A percentile compares a stretch with the other conserved stretches of the same genome.
Conservation (phyloP, 2,888 invertebrate species). For the Cosmia pyralina region DNA sequence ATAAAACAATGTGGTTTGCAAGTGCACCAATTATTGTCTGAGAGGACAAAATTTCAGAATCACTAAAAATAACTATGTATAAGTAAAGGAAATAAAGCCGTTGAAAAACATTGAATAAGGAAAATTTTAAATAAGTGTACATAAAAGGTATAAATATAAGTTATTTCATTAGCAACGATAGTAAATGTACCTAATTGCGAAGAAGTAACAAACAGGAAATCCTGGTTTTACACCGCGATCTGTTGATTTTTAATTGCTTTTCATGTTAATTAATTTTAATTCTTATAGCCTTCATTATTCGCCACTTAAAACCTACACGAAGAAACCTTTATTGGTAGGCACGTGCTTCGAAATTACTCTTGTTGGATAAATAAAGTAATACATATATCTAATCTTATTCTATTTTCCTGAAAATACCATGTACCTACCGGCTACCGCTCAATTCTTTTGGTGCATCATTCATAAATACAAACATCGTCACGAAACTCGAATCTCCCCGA, state of each 20-base stretch:
- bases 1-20: conserved; percentile 58
- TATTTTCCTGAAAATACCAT: not conserved
- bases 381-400: not conserved
- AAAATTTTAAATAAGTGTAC: conserved; percentile 50
- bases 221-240: conserved; percentile 52
- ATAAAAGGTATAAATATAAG: conserved; percentile 56
- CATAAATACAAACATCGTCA: not conserved
- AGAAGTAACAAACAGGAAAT: conserved; percentile 68
- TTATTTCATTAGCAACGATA: conserved; percentile 59
- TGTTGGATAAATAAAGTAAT: not conserved
- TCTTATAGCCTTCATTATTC: conserved; percentile 44
- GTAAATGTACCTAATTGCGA: conserved; percentile 58
- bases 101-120: conserved; percentile 57
- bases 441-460: not conserved
- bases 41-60: conserved; percentile 51
- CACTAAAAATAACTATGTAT: conserved; percentile 40
- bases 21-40: conserved; percentile 51
- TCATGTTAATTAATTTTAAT: conserved; percentile 62
- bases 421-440: not conserved
- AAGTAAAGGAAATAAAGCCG: conserved; percentile 57
- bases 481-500: not conserved
- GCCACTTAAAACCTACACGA: conserved; percentile 51
- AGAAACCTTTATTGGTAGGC: conserved; percentile 2
- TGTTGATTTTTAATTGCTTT: conserved; percentile 62
- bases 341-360: not conserved